Evolutionary conservation across 1,140 invertebrate genomes (phyloP).

Genomic region (Drosophila suzukii): DNA sequence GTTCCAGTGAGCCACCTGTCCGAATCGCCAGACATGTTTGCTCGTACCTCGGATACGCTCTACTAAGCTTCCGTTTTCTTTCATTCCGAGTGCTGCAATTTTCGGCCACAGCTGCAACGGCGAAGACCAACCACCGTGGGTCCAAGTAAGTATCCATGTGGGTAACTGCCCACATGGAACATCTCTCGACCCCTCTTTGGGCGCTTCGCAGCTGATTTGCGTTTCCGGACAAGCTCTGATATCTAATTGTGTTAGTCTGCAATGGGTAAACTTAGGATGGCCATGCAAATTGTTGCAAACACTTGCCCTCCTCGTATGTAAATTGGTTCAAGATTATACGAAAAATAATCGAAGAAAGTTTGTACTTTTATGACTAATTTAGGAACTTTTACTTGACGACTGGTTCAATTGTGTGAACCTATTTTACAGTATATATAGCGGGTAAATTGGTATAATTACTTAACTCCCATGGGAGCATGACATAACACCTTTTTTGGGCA

Average conservation of each 20-base stretch:
- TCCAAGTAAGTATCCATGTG: slow-evolving; percentile 15
- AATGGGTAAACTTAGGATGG: slow-evolving; percentile 38
- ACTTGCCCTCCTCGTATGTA: slow-evolving; percentile 22
- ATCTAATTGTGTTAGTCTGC: slow-evolving; percentile 77
- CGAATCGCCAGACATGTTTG: slow-evolving; percentile 62
- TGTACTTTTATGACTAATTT: not conserved
- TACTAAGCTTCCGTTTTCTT: slow-evolving; percentile 78
- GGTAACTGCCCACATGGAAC: slow-evolving; percentile 47
- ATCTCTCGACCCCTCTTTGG: slow-evolving; percentile 19
- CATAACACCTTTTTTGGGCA: slow-evolving; percentile 39
- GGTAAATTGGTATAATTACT: not conserved
- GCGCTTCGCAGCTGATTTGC: slow-evolving; percentile 42
- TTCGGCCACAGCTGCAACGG: slow-evolving; percentile 30
- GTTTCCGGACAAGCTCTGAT: slow-evolving; percentile 69
- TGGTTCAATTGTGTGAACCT: too few relatives aligned
- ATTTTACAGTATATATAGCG: too few relatives aligned
- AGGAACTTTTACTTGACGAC: not conserved
- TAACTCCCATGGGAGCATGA: slow-evolving; percentile 37
- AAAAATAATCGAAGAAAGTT: not conserved
- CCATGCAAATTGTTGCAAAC: slow-evolving; percentile 41
- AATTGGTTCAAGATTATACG: slow-evolving; percentile 8
- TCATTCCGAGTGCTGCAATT: slow-evolving; percentile 51
- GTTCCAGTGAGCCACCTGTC: slow-evolving; percentile 58
- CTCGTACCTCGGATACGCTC: slow-evolving; percentile 69
- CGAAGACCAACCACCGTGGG: slow-evolving; percentile 42